Evolutionary conservation across 1,140 invertebrate genomes (phyloP).

Genomic region (Drosophila takahashii): DNA sequence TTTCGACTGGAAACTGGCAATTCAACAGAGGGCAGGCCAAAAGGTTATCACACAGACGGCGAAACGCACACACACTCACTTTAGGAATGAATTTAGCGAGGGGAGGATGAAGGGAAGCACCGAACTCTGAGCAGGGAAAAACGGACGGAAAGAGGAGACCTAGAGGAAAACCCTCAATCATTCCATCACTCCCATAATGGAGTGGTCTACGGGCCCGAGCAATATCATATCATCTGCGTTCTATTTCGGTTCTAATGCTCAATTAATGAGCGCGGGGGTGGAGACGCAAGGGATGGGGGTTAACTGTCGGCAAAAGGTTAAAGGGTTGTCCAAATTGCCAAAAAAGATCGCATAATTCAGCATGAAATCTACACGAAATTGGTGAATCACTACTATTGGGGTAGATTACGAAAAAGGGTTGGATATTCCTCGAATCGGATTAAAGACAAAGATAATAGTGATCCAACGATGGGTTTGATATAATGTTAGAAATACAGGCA

Average conservation of each 20-base stretch:
- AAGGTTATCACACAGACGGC: slow-evolving; percentile 63
- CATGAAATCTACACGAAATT: slow-evolving; percentile 28
- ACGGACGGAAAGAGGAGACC: background rate
- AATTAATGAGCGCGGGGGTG: slow-evolving; percentile 40
- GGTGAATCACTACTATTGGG: slow-evolving; percentile 17
- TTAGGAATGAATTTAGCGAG: background rate
- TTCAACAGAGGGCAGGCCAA: slow-evolving; percentile 39
- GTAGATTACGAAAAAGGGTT: slow-evolving; percentile 15
- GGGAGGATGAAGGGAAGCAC: slow-evolving; percentile 2
- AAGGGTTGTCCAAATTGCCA: slow-evolving; percentile 12
- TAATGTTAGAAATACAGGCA: background rate
- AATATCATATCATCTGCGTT: slow-evolving; percentile 30
- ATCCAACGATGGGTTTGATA: background rate
- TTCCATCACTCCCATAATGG: slow-evolving; percentile 47
- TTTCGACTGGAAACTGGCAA: slow-evolving; percentile 43
- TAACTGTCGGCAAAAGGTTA: slow-evolving; percentile 15
- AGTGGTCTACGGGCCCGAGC: slow-evolving; percentile 17
- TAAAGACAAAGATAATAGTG: background rate
- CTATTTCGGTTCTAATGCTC: slow-evolving; percentile 33
- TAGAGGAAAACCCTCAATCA: slow-evolving; percentile 44
- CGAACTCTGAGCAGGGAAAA: slow-evolving; percentile 5
- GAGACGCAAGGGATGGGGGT: background rate
- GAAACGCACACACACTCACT: slow-evolving; percentile 2
- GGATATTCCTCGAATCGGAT: too few species aligned
- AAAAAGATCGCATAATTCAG: slow-evolving; percentile 14